Conservation (phyloP, 2,797 vertebrate species). For the Amazona finschi region DNA sequence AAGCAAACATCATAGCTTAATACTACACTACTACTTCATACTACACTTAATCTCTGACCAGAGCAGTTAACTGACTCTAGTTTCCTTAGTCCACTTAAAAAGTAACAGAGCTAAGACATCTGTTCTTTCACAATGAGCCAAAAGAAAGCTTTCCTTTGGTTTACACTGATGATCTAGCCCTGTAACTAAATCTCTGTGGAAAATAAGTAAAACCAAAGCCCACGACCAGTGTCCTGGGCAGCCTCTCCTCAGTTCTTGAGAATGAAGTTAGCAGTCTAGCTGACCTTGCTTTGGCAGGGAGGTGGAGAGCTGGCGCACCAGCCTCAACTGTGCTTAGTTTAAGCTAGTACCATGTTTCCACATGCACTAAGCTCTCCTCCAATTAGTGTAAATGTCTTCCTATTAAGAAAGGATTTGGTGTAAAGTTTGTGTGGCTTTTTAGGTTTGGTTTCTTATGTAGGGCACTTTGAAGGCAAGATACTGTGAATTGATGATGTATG, state of each 20-base stretch:
- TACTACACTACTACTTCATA: neutral
- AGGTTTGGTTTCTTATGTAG: slow-evolving; percentile 23
- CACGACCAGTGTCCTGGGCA: neutral
- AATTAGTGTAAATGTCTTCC: neutral
- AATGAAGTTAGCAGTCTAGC: neutral
- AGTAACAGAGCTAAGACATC: neutral
- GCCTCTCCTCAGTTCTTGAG: neutral
- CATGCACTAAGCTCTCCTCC: neutral
- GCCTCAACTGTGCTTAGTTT: neutral
- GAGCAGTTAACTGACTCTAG: neutral
- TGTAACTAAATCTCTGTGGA: neutral
- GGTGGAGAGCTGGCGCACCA: neutral
- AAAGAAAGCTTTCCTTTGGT: neutral
- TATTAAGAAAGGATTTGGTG: neutral
- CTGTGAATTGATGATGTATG: slow-evolving; percentile 17
- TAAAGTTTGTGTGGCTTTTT: slow-evolving; percentile 22
- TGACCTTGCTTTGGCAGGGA: neutral
- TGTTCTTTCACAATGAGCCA: neutral
- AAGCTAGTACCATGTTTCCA: neutral
- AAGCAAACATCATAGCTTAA: neutral
- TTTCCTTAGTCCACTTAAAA: neutral
- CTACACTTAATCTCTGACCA: neutral
- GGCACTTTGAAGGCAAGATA: slow-evolving; percentile 47
- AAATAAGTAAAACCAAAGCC: neutral
- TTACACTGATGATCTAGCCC: neutral